Percentiles rank a stretch among this genome's conserved stretches.
These are phyloP conservation scores for Eulemur macaco DNA, from an alignment of 2,113 vertebrate species.

Conservation along the genomic window DNA sequence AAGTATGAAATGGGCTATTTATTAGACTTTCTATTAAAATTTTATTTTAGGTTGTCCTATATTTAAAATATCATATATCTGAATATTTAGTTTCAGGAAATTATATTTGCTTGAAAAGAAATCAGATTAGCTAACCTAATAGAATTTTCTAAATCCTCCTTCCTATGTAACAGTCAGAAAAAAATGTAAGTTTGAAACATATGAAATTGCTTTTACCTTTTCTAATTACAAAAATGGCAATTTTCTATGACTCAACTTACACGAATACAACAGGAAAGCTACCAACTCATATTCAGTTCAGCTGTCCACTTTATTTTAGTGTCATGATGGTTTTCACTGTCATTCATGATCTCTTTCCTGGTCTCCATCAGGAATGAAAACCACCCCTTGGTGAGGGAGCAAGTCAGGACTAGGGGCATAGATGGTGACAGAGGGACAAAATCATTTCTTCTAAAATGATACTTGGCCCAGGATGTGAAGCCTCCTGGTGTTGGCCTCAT, in stretches of 20 bases:
- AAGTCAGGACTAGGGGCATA: not conserved
- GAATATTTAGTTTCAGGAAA: not conserved
- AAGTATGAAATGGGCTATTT: not conserved
- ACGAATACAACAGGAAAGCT: not conserved
- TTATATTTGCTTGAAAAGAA: not conserved
- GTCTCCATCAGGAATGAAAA: not conserved
- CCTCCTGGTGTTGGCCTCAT: not conserved
- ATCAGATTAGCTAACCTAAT: not conserved
- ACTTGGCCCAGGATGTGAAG: not conserved
- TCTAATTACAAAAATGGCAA: not conserved
- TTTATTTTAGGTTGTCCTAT: not conserved
- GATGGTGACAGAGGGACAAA: not conserved
- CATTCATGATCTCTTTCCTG: not conserved
- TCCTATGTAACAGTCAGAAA: not conserved
- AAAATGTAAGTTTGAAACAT: not conserved
- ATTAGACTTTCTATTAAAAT: not conserved
- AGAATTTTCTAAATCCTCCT: not conserved
- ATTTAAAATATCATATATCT: not conserved
- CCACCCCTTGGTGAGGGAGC: not conserved
- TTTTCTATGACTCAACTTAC: not conserved
- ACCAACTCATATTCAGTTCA: not conserved
- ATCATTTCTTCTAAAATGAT: not conserved
- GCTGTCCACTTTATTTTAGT: not conserved
- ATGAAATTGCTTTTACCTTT: not conserved
- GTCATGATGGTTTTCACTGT: not conserved